phyloP scores from a whole-genome alignment of 2,888 invertebrate species.

The Steinernema hermaphroditum region DNA sequence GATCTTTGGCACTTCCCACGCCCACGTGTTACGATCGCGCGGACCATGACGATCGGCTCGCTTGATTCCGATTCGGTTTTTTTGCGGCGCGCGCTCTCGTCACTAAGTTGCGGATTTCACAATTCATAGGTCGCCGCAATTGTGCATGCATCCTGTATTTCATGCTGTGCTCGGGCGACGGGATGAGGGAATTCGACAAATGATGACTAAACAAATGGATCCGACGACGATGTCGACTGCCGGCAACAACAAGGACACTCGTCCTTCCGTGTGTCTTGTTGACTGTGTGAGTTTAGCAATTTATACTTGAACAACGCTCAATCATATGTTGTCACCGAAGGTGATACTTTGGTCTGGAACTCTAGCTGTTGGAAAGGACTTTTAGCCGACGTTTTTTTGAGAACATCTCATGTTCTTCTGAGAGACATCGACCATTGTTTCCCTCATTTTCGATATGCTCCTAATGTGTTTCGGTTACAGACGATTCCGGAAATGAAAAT shows the following conservation, averaged over 20 bases:
- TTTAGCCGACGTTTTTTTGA: too few species aligned
- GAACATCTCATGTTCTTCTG: too few species aligned
- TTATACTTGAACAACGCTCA: background rate
- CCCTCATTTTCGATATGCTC: too few species aligned
- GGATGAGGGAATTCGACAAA: background rate
- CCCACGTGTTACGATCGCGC: slow-evolving; percentile 9
- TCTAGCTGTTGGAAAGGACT: too few species aligned
- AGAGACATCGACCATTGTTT: too few species aligned
- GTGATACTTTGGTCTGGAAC: too few species aligned
- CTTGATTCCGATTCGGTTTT: background rate
- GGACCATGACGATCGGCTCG: background rate
- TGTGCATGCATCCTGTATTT: background rate
- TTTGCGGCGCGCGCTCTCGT: background rate
- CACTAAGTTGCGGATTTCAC: background rate
- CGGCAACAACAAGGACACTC: slow-evolving; percentile 18
- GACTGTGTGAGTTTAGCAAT: slow-evolving; percentile 6
- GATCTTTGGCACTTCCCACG: background rate
- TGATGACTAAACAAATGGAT: slow-evolving; percentile 22
- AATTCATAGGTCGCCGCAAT: background rate
- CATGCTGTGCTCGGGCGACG: background rate
- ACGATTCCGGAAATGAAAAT: too few species aligned
- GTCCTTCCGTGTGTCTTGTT: background rate
- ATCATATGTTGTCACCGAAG: background rate
- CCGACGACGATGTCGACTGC: background rate
- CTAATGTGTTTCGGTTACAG: too few species aligned